A percentile compares a stretch with the other conserved stretches of the same genome.
These are phyloP conservation scores for Colletes latitarsis DNA, from an alignment of 1,140 invertebrate genomes.

Conservation along the genomic window DNA sequence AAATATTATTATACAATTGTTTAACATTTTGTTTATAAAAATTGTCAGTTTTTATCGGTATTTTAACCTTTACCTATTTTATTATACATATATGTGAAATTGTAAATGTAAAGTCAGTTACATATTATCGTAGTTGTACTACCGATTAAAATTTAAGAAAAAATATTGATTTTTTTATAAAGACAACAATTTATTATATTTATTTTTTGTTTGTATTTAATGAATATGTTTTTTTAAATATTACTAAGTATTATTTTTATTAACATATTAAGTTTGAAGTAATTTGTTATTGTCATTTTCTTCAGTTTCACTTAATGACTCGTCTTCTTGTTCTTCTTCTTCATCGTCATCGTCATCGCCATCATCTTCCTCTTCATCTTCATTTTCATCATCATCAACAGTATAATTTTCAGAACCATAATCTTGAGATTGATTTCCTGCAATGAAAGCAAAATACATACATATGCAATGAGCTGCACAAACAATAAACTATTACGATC, in stretches of 20 bases:
- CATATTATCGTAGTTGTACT: too few species aligned
- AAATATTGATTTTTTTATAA: not conserved
- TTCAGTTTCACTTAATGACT: conserved; percentile 45
- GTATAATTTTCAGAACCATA: conserved; percentile 80
- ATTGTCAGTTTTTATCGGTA: not conserved
- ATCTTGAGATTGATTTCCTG: conserved; percentile 72
- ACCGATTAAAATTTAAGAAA: not conserved
- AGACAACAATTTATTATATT: conserved; percentile 22
- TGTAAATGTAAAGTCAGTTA: too few species aligned
- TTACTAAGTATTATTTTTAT: conserved; percentile 36
- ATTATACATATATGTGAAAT: too few species aligned
- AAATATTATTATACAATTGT: not conserved
- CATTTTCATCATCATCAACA: conserved; percentile 83
- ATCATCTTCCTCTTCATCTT: conserved; percentile 79
- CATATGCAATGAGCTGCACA: not conserved
- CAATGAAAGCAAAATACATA: not conserved
- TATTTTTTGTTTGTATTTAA: conserved; percentile 2
- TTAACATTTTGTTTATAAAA: not conserved
- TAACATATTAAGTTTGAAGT: conserved; percentile 9
- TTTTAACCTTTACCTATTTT: not conserved
- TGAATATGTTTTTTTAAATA: not conserved
- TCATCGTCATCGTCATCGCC: conserved; percentile 73
- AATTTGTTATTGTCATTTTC: conserved; percentile 33
- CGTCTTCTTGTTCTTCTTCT: conserved; percentile 43
- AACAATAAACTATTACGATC: conserved; percentile 13